Conservation (phyloP, 2,888 invertebrate genomes). For the Melipona bicolor region DNA sequence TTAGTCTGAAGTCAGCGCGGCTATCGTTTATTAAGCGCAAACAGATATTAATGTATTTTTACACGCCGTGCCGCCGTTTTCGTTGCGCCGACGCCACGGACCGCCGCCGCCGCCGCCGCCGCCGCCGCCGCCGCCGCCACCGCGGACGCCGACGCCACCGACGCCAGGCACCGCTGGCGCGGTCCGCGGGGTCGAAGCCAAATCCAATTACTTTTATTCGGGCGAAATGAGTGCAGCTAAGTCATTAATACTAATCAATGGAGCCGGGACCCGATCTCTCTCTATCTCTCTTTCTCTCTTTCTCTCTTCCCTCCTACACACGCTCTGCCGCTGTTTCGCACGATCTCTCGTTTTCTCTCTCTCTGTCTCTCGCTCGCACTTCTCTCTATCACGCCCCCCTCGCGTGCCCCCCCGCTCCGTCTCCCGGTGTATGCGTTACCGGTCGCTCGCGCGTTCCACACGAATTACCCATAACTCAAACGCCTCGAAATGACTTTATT, state of each 20-base stretch:
- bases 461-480: conserved; percentile 84
- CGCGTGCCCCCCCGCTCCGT: background rate
- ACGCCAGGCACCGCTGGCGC: conserved; percentile 72
- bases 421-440: conserved; percentile 7
- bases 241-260: conserved; percentile 85
- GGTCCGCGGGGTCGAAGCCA: conserved; percentile 81
- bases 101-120: conserved; percentile 66
- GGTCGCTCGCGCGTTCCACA: conserved; percentile 70
- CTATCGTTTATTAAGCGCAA: conserved; percentile 84
- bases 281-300: background rate
- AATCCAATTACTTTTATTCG: conserved; percentile 85
- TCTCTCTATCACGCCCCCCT: background rate
- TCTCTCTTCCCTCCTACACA: background rate
- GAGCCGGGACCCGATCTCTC: conserved; percentile 64
- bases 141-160: conserved; percentile 56
- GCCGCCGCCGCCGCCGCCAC: conserved; percentile 60
- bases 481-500: conserved; percentile 83
- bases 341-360: background rate
- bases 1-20: conserved; percentile 82
- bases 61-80: conserved; percentile 76
- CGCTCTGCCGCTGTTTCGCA: background rate
- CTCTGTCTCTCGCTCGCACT: no score
- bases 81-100: conserved; percentile 66
- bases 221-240: conserved; percentile 84
- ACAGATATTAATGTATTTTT: conserved; percentile 85